A percentile compares a stretch with the other conserved stretches of the same genome.
Evolutionary conservation across 2,113 vertebrate genomes (phyloP).

Genomic region (Anser cygnoides): DNA sequence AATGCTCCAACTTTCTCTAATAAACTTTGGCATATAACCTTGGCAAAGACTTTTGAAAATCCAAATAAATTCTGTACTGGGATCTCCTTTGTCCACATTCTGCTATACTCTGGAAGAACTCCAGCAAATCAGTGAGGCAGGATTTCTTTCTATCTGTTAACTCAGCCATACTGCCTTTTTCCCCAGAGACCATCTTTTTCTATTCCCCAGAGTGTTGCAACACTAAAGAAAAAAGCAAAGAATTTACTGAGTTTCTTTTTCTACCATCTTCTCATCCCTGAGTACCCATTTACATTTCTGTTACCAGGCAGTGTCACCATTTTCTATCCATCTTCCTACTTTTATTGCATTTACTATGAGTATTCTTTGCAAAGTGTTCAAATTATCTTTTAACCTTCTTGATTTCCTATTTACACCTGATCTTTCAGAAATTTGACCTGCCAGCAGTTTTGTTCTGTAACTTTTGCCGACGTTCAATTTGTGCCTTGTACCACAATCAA

Average conservation of each 20-base stretch:
- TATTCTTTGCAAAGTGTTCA: neutral
- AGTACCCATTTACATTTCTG: neutral
- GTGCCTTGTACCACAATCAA: neutral
- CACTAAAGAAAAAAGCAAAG: neutral
- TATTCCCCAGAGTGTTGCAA: neutral
- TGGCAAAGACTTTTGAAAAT: neutral
- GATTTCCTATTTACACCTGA: neutral
- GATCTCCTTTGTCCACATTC: neutral
- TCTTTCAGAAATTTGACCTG: neutral
- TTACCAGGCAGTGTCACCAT: neutral
- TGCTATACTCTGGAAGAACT: accelerated
- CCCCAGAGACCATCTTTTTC: neutral
- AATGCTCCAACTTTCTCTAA: neutral
- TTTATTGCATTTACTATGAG: neutral
- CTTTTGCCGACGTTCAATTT: neutral
- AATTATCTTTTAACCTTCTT: neutral
- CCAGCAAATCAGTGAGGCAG: neutral
- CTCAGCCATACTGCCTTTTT: neutral
- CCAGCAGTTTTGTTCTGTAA: neutral
- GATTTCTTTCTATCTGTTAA: neutral
- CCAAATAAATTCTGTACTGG: accelerated
- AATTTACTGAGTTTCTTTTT: neutral
- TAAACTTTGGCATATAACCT: neutral
- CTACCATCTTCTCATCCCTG: neutral
- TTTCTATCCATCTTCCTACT: neutral